Percentiles rank a stretch among this genome's conserved stretches.
phyloP scores from a whole-genome alignment of 1,140 invertebrate species.

The Pogonomyrmex barbatus region DNA sequence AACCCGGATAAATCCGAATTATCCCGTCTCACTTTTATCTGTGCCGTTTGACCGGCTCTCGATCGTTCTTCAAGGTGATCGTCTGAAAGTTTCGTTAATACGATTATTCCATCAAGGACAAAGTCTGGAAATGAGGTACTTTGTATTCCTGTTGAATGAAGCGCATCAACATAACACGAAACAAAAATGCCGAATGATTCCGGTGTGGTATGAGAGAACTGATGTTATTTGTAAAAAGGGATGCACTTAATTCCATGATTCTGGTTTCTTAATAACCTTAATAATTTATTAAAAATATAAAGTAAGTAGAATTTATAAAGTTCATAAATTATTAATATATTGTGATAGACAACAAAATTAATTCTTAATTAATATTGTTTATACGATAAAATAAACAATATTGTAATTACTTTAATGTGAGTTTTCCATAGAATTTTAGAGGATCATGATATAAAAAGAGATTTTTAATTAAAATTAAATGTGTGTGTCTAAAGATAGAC shows the following conservation, averaged over 20 bases:
- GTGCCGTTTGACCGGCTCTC: not conserved
- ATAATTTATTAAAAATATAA: not conserved
- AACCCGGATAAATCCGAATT: not conserved
- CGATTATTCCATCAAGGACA: slow-evolving; percentile 67
- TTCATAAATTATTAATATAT: not conserved
- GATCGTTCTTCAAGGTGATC: slow-evolving; percentile 39
- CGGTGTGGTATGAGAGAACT: not conserved
- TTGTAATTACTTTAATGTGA: not conserved
- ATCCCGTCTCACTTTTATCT: not conserved
- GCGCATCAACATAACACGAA: not conserved
- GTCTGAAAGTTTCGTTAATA: slow-evolving; percentile 70
- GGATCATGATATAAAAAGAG: not conserved
- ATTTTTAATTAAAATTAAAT: not conserved
- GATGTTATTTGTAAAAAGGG: not conserved
- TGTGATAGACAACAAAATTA: not conserved
- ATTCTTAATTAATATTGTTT: slow-evolving; percentile 11
- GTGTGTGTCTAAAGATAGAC: not conserved
- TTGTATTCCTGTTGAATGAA: slow-evolving; percentile 66
- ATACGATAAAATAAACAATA: not conserved
- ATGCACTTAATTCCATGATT: not conserved
- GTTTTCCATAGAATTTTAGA: not conserved
- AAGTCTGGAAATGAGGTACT: slow-evolving; percentile 70
- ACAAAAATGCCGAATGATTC: slow-evolving; percentile 17
- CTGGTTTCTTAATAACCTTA: not conserved
- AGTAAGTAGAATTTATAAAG: not conserved